A percentile compares a stretch with the other conserved stretches of the same genome.
phyloP scores from a whole-genome alignment of 1,140 invertebrate genomes.

The Drosophila erecta region DNA sequence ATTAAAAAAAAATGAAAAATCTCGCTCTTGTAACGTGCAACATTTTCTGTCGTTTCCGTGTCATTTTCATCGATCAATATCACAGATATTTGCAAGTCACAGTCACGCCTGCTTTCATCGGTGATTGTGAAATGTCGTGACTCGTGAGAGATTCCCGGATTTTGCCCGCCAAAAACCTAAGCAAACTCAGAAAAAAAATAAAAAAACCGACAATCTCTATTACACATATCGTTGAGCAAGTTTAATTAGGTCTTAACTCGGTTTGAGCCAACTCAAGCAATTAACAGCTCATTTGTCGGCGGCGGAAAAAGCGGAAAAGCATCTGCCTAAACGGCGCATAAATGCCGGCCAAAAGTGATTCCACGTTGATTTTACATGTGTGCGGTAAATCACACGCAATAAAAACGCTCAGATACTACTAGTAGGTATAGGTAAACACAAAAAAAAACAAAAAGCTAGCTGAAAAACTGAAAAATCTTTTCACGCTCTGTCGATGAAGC shows the following conservation, averaged over 20 bases:
- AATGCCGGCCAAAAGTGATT: constrained; percentile 32
- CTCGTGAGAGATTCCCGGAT: constrained; percentile 2
- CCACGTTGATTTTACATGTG: constrained; percentile 54
- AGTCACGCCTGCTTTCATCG: constrained; percentile 50
- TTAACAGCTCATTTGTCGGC: constrained; percentile 66
- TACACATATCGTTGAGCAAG: constrained; percentile 44
- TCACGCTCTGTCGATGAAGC: constrained; percentile 75
- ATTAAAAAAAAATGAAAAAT: not conserved
- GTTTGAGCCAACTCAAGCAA: constrained; percentile 41
- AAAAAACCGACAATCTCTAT: constrained; percentile 11
- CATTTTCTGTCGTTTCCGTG: constrained; percentile 3
- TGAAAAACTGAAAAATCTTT: constrained; percentile 51
- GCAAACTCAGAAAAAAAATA: not conserved
- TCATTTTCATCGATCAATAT: constrained; percentile 42
- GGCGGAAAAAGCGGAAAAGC: constrained; percentile 22
- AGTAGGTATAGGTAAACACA: no score
- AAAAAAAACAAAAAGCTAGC: constrained; percentile 1
- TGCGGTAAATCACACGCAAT: constrained; percentile 74
- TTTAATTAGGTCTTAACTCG: constrained; percentile 39
- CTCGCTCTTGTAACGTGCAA: constrained; percentile 1
- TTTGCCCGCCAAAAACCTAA: not conserved
- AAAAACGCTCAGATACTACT: constrained; percentile 13
- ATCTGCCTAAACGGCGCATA: constrained; percentile 56
- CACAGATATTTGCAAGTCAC: constrained; percentile 38
- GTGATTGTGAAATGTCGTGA: constrained; percentile 40